A percentile compares a stretch with the other conserved stretches of the same genome.
Evolutionary conservation across 1,140 invertebrate species (phyloP).

Genomic region (Scaptomyza hsui): DNA sequence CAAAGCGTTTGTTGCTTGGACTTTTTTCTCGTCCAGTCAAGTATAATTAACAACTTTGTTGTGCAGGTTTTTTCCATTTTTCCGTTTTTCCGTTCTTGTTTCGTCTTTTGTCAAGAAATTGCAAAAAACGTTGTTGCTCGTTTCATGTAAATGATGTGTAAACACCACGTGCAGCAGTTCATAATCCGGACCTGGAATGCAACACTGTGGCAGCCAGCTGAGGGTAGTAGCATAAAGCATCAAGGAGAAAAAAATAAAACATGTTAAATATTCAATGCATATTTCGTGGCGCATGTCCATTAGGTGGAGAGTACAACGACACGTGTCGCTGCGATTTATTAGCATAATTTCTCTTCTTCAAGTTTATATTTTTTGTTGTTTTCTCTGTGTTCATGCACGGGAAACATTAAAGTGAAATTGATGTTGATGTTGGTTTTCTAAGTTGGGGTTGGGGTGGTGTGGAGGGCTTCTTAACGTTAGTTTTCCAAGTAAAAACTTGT

Average conservation of each 20-base stretch:
- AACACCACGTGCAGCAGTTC: conserved; percentile 70
- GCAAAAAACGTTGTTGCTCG: conserved; percentile 59
- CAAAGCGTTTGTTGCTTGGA: conserved; percentile 23
- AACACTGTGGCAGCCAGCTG: conserved; percentile 2
- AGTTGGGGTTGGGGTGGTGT: background rate
- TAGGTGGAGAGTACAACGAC: conserved; percentile 68
- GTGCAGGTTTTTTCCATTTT: conserved; percentile 46
- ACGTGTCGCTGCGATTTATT: conserved; percentile 80
- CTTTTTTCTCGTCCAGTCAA: conserved; percentile 69
- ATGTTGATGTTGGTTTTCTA: conserved; percentile 52
- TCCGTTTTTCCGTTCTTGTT: background rate
- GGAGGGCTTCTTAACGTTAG: conserved; percentile 28
- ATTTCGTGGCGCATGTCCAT: conserved; percentile 77
- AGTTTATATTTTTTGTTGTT: conserved; percentile 17
- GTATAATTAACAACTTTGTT: conserved; percentile 83
- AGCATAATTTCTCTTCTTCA: conserved; percentile 79
- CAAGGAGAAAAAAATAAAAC: conserved; percentile 8
- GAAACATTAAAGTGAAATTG: conserved; percentile 79
- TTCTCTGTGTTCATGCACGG: conserved; percentile 33
- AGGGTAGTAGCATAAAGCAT: conserved; percentile 5
- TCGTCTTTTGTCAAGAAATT: conserved; percentile 60
- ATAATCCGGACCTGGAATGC: conserved; percentile 43
- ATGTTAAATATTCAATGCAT: conserved; percentile 69
- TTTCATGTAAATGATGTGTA: conserved; percentile 82
- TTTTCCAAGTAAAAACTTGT: conserved; percentile 45